Base-by-base conservation (phyloP, 2,797 vertebrate species). In the Myiothlypis chrysogaster region DNA sequence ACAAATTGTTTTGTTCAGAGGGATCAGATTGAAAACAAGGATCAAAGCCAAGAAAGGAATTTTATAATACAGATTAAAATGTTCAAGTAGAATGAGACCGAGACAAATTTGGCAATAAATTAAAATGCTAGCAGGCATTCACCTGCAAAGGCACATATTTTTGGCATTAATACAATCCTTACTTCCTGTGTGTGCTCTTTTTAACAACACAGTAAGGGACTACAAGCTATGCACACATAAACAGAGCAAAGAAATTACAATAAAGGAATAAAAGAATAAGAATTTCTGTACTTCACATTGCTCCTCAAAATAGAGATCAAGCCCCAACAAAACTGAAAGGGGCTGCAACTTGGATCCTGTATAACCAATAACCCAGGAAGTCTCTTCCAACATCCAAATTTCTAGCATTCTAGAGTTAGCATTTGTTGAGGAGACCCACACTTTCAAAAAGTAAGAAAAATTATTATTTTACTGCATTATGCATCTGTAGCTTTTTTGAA, bases 81-180 rank as follows among this genome's bases (percentile, higher is more conserved):
- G 44, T 72, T 79, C 77, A 86, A n/a, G 32, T 61, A 85, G 32
- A 30, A 65, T n/a, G 13, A 90, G 43, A 80, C 8, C 25, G 72
- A 78, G 52, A 61, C 9, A 72, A 75, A 88, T 55, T 5, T 87
- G 63, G 46, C 83, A 86, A 81, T 50, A 87, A 94, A 90, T 78
- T 65, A 65, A 95, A 94, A 72, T 35, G 65, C 70, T 76, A 64
- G 43, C 65, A 90, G 86, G 59, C 59, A 89, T 90, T 90, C 73
- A 93, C 32, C 52, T 86, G 80, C 66, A 72, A 78, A 91, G n/a
- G 35, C 43, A 81, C 50, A 47, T 52, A 35, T 68, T 89, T 91
- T 65, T 44, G 24, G 30, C 47, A 68, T 35, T 81, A 53, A 20
- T 47, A 81, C 17, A 70, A 32, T 61, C 34, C 46, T 78, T 70